Evolutionary conservation across 2,113 vertebrate species (phyloP), one percentile per base, ranked within the genome.

Genomic region (Limanda limanda): DNA sequence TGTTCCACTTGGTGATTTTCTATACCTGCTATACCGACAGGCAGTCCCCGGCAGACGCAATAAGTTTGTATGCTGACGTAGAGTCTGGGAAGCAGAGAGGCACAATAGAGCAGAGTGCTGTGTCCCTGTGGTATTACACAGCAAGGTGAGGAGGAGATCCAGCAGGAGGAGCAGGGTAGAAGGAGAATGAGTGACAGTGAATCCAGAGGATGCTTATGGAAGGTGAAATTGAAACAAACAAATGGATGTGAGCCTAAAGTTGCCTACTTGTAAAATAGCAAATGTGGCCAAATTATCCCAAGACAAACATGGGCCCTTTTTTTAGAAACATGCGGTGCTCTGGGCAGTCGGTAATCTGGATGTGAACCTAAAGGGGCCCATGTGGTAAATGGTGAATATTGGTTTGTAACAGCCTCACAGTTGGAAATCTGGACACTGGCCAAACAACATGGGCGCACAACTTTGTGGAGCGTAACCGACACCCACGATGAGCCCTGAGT

Each of bases 401-500:
- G 40, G 40, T 42, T 60, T 54, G 51, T 64, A 52, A 63, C 24
- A 24, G 58, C 21, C 40, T 73, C 47, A 13, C 56, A 65, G 59
- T 23, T 45, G 57, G 72, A 73, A 64, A 40, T 1, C 17, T 35
- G 5, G 45, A 42, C 7, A 5, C 21, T 31, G 17, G 70, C 66
- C 23, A 55, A 47, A 66, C 11, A 68, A 89, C 81, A 85, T 35
- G 13, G 35, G 62, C 71, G 17, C 56, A 7, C 31, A 31, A 31
- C 31, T 31, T 31, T 31, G 31, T 31, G 31, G 31, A 31, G 31
- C 31, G 31, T 31, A 31, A 31, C 31, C 31, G 31, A 31, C 27
- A 86, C 91, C 85, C 73, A 56, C 61, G 61, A 60, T 82, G 86
- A 56, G 77, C 72, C 74, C 81, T 52, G 67, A 83, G 86, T 84